Conservation (phyloP, 30 jellyfish, hydroid and myxozoan species). For the Turritopsis dohrnii region DNA sequence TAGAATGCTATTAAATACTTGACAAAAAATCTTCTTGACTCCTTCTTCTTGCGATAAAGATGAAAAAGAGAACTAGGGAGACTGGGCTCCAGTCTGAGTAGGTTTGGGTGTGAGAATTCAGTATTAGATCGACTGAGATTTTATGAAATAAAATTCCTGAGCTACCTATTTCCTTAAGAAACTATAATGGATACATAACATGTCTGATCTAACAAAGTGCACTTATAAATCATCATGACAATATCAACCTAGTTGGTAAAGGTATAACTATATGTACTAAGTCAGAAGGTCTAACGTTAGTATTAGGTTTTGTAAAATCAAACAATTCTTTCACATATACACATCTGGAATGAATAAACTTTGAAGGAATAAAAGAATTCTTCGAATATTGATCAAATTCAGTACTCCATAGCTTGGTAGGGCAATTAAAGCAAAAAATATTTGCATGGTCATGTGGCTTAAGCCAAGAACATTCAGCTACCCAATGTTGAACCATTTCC, state of each 20-base stretch:
- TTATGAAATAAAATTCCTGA: too few relatives aligned
- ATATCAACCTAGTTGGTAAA: constrained; percentile 2
- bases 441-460: neutral
- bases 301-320: neutral
- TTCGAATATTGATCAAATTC: neutral
- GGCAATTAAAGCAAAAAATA: neutral
- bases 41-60: too few relatives aligned
- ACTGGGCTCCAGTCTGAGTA: too few relatives aligned
- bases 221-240: neutral
- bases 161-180: too few relatives aligned
- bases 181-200: too few relatives aligned
- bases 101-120: too few relatives aligned
- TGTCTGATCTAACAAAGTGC: too few relatives aligned
- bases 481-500: neutral
- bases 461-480: neutral
- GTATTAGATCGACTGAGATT: too few relatives aligned
- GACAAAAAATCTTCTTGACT: too few relatives aligned
- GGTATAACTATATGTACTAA: neutral
- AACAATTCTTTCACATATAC: neutral
- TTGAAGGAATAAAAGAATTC: neutral
- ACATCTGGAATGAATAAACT: neutral
- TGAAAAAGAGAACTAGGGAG: too few relatives aligned
- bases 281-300: neutral
- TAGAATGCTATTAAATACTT: too few relatives aligned
- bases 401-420: neutral